phyloP scores from a whole-genome alignment of 2,888 invertebrate species.

The Acanthosepion esculentum region DNA sequence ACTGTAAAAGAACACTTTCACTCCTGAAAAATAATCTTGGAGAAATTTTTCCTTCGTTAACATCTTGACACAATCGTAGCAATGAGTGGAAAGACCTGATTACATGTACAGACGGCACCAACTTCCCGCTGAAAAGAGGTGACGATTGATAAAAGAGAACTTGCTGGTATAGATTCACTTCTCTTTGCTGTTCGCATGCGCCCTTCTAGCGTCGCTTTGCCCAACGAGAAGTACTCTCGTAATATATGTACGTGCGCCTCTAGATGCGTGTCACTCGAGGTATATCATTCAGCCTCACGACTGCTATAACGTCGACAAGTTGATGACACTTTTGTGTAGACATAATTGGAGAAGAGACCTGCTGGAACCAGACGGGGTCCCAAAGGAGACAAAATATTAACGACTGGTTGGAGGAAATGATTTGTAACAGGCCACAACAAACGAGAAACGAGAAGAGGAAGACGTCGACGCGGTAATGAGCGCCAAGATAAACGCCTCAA shows the following conservation, averaged over 20 bases:
- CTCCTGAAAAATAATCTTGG: no score
- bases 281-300: neutral
- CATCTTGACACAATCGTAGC: no score
- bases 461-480: neutral
- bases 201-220: neutral
- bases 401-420: neutral
- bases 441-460: neutral
- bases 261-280: neutral
- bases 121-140: neutral
- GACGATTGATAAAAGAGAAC: neutral
- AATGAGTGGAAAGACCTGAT: neutral
- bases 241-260: neutral
- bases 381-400: slow-evolving; percentile 33
- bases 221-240: neutral
- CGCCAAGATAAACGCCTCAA: neutral
- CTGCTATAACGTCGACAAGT: neutral
- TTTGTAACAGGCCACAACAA: neutral
- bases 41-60: no score
- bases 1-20: no score
- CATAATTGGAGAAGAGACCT: slow-evolving; percentile 22
- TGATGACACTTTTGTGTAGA: neutral
- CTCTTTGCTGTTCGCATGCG: neutral
- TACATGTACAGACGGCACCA: slow-evolving; percentile 7
- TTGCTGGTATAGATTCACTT: neutral
- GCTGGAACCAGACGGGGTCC: neutral